A percentile compares a stretch with the other conserved stretches of the same genome.
Evolutionary conservation across 37 sponge, comb jelly and placozoan species (phyloP).

Genomic region (Axinella damicornis): DNA sequence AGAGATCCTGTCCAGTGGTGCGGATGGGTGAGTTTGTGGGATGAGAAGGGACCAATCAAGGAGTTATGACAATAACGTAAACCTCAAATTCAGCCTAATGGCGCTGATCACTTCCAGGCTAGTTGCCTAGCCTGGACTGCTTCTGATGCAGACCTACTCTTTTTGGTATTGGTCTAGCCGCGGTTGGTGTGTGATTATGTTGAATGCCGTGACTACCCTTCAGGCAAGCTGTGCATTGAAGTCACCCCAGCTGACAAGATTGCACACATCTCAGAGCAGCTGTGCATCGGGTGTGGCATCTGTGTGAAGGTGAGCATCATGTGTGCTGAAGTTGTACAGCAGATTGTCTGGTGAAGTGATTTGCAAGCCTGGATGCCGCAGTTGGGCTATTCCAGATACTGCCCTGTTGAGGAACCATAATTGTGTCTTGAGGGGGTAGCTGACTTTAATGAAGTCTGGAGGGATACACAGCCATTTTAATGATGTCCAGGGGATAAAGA

Average conservation of each 20-base stretch:
- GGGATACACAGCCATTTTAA: no score
- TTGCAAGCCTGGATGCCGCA: no score
- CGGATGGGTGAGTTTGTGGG: slow-evolving; percentile 96
- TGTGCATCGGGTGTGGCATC: slow-evolving; percentile 99
- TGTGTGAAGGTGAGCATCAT: slow-evolving; percentile 83
- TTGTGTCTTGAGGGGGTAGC: no score
- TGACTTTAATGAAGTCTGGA: no score
- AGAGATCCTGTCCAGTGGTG: slow-evolving; percentile 94
- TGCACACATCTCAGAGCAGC: slow-evolving; percentile 89
- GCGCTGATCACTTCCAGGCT: not conserved
- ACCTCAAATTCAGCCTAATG: not conserved
- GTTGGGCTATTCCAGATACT: no score
- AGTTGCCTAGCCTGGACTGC: not conserved
- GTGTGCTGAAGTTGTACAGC: not conserved
- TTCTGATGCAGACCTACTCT: no score
- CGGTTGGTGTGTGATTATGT: no score
- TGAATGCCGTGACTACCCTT: not conserved
- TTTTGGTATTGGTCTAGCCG: no score
- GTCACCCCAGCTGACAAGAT: slow-evolving; percentile 92
- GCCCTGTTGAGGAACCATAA: no score
- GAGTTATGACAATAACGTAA: no score
- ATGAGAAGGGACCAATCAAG: not conserved
- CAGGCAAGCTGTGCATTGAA: slow-evolving; percentile 94
- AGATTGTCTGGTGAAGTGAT: no score
- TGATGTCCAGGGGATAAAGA: no score